Base-by-base conservation (phyloP, 2,888 invertebrate species). In the Volucella zonaria region DNA sequence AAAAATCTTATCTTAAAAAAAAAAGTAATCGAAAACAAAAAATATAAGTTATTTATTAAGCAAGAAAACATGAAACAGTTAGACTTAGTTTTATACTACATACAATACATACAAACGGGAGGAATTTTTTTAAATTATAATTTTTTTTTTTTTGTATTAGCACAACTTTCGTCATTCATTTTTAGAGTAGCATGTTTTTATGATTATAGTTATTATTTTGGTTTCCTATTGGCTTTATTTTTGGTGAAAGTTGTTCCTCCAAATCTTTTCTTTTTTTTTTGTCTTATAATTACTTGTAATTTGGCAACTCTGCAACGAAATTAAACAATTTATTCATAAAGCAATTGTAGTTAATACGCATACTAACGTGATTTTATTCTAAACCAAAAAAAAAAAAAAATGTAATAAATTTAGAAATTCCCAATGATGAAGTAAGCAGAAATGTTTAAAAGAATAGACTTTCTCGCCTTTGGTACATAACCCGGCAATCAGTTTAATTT, bases 31-130 rank as follows among this genome's bases (percentile, higher is more conserved):
- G 74, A 64, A 75, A 49, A 64, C 58, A 59, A n/a, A 71, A 68
- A 49, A 31, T 31, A 6, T 31, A 31, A 31, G 31, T 31, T 31
- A 64, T 67, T 73, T 43, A 59, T 82, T 77, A 42, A 52, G 12
- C 11, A 40, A 42, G 66, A 40, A 38, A 38, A 58, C 49, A 51
- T 61, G 61, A 58, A 77, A 52, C 59, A 81, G 56, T 73, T 82
- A 78, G 82, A 64, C 45, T 62, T 74, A 82, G 56, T 73, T 78
- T 82, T 70, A 52, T 64, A 83, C 66, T 51, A 75, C 64, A 23
- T 23, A 23, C 23, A 23, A 64, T 68, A 61, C 38, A 73, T 64
- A 40, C 40, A 40, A 6, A 31, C 31, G 31, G 31, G 31, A 4
- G 4, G 31, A 15, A 23, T 2, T 23, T 62, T 54, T 74, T 45